Evolutionary conservation across 2,113 vertebrate species (phyloP), one percentile per base, ranked within the genome.

Genomic region (Perca flavescens): DNA sequence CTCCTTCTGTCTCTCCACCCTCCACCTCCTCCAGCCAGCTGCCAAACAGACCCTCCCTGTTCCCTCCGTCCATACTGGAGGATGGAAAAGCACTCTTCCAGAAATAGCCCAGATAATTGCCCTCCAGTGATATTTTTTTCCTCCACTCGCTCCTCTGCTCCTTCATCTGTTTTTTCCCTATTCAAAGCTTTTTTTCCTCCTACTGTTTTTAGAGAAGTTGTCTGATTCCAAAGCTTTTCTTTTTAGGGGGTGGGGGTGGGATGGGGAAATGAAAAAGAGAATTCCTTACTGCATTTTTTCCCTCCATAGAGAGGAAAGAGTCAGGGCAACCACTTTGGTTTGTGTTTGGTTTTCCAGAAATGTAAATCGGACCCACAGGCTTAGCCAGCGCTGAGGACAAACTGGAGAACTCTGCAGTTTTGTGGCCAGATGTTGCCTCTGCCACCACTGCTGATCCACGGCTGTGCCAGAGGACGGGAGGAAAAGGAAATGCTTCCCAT

Each of bases 61-160:
- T 93, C 87, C 83, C 79, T 86, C 80, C 80, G n/a, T 85, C 83
- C 79, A 60, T 15, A 40, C 82, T 90, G 82, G 66, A 90, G 86
- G 83, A 89, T 90, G 88, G 90, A 91, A 88, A 90, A 88, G 85
- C 89, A 83, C 62, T 92, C 86, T 90, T 94, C 93, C 90, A 92
- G 85, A 93, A 94, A 94, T 91, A 94, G 93, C 86, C 85, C 84
- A 81, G 74, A 91, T 92, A 93, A 95, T 95, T 95, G 84, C 92
- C 92, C 92, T 91, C 86, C 70, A 79, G 91, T 90, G 87, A 84
- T 89, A 62, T 89, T 87, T 86, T 86, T 79, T 79, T 74, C 16
- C 31, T 70, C 70, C 49, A 43, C 46, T 63, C 25, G 49, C 83
- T 67, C 36, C 79, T 77, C 28, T 65, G 46, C 81, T 57, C 2